phyloP scores from a whole-genome alignment of 2,797 vertebrate species.

The Acridotheres tristis region DNA sequence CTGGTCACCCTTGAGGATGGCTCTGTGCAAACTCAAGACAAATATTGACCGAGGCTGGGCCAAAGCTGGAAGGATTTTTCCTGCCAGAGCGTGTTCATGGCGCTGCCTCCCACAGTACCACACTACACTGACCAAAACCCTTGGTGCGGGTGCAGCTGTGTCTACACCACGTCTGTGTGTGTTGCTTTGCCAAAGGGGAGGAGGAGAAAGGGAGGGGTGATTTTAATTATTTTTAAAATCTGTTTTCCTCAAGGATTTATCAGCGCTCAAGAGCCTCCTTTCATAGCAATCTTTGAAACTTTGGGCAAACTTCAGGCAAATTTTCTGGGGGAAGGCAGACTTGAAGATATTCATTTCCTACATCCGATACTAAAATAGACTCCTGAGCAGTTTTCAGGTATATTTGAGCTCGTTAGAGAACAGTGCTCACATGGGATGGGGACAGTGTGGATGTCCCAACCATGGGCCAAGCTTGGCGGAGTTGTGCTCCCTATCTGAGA shows the following conservation, averaged over 20 bases:
- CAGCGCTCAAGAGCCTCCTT: background rate
- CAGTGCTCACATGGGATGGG: background rate
- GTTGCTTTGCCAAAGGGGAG: background rate
- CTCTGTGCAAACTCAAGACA: background rate
- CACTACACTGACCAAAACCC: constrained; percentile 32
- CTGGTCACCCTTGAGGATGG: accelerated
- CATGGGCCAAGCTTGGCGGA: background rate
- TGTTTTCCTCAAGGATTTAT: constrained; percentile 4
- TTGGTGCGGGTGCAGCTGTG: constrained; percentile 48
- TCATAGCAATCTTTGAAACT: background rate
- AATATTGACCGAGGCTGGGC: background rate
- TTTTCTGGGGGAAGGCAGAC: background rate
- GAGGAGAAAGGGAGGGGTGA: constrained; percentile 31
- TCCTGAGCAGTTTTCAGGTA: background rate
- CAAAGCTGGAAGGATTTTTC: constrained; percentile 19
- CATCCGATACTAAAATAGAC: background rate
- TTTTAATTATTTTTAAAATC: background rate
- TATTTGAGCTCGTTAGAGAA: background rate
- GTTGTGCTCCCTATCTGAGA: background rate
- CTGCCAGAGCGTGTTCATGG: background rate
- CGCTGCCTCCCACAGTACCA: constrained; percentile 7
- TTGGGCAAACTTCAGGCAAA: background rate
- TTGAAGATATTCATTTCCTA: background rate
- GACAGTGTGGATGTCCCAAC: background rate
- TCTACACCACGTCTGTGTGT: constrained; percentile 47